Evolutionary conservation across 2,113 vertebrate genomes (phyloP).

Genomic region (Corvus cornix): DNA sequence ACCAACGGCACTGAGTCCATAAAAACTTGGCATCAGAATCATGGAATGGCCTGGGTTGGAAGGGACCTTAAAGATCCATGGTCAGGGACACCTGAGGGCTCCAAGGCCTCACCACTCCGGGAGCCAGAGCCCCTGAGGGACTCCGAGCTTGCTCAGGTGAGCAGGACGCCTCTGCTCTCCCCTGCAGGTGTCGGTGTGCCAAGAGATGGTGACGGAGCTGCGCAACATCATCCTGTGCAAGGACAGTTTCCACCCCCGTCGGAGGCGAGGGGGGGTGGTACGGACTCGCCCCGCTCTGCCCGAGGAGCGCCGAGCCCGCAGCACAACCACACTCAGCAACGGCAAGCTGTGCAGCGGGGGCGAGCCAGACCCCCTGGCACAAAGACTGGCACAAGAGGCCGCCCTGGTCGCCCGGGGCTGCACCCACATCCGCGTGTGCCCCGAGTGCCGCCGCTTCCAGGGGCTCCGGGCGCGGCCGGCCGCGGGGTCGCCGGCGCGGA

Average conservation of each 20-base stretch:
- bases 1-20: fast-evolving
- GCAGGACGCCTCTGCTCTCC: conserved; percentile 20
- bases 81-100: background rate
- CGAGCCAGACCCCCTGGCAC: conserved; percentile 87
- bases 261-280: conserved; percentile 72
- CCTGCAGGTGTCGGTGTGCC: conserved; percentile 90
- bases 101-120: background rate
- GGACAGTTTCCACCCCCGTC: conserved; percentile 87
- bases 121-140: background rate
- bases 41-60: background rate
- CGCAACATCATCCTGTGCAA: conserved; percentile 93
- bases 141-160: background rate
- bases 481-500: conserved; percentile 76
- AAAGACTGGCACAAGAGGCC: conserved; percentile 93
- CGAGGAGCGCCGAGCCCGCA: conserved; percentile 82
- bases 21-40: background rate
- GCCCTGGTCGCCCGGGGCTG: conserved; percentile 90
- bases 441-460: conserved; percentile 94
- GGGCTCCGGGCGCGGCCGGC: conserved; percentile 82
- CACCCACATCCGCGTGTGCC: conserved; percentile 95
- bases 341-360: conserved; percentile 91
- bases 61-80: background rate
- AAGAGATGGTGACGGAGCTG: conserved; percentile 94
- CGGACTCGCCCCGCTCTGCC: conserved; percentile 77
- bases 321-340: conserved; percentile 82